Evolutionary conservation across 2,797 vertebrate genomes (phyloP).

Genomic region (Aldrovandia affinis): DNA sequence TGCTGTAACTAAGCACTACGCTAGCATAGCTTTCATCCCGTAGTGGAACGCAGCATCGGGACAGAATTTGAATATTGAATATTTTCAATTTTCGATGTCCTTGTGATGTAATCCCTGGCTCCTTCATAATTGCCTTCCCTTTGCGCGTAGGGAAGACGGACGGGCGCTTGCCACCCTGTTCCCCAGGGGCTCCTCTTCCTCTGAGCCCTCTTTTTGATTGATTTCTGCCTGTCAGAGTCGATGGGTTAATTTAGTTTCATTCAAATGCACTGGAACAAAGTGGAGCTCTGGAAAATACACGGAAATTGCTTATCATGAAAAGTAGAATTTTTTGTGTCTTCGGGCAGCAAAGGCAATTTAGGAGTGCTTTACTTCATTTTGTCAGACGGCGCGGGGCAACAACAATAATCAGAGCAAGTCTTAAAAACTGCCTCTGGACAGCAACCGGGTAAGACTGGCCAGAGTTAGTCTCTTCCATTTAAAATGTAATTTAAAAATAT

Average conservation of each 20-base stretch:
- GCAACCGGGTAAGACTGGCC: slow-evolving; percentile 12
- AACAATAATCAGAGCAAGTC: slow-evolving; percentile 51
- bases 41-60: not conserved
- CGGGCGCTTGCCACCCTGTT: slow-evolving; percentile 29
- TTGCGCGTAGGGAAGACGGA: slow-evolving; percentile 10
- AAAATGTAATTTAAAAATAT: no score
- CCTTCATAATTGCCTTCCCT: slow-evolving; percentile 46
- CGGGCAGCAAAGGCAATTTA: slow-evolving; percentile 54
- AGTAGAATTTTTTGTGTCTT: slow-evolving; percentile 43
- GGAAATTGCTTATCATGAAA: slow-evolving; percentile 44
- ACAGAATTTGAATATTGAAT: slow-evolving; percentile 24
- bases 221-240: slow-evolving; percentile 47
- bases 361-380: slow-evolving; percentile 41
- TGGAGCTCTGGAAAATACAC: slow-evolving; percentile 42
- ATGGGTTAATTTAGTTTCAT: slow-evolving; percentile 52
- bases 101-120: slow-evolving; percentile 46
- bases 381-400: slow-evolving; percentile 37
- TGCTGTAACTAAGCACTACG: slow-evolving; percentile 22
- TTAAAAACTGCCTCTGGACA: not conserved
- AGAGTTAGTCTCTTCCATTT: not conserved
- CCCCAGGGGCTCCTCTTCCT: slow-evolving; percentile 11
- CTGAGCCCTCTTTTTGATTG: slow-evolving; percentile 41
- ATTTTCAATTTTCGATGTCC: slow-evolving; percentile 32
- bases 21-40: slow-evolving; percentile 12
- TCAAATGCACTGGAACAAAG: slow-evolving; percentile 45